These are phyloP conservation scores for Neopipo cinnamomea DNA, from an alignment of 2,113 vertebrate genomes.

Conservation along the genomic window DNA sequence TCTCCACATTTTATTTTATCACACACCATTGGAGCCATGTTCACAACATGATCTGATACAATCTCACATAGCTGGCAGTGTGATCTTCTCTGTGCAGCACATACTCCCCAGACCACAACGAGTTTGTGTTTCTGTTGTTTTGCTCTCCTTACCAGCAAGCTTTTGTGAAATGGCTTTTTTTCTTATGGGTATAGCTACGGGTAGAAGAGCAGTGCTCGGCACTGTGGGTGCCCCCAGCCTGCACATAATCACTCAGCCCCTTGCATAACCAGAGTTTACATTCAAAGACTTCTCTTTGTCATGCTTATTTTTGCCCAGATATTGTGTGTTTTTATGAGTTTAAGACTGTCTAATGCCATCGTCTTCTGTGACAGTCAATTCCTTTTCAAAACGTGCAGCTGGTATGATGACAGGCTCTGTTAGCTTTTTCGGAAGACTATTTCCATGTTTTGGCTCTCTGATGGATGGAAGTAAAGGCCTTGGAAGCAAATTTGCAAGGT, in stretches of 20 bases:
- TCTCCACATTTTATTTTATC: neutral
- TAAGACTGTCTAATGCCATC: neutral
- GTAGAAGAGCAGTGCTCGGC: neutral
- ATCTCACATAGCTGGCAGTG: neutral
- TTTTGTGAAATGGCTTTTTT: neutral
- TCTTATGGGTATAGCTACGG: neutral
- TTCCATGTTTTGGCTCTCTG: neutral
- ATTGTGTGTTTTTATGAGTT: neutral
- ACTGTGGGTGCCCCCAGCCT: neutral
- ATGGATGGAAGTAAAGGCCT: neutral
- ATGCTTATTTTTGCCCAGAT: neutral
- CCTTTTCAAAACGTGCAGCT: neutral
- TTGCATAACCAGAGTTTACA: neutral
- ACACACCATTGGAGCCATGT: rapidly evolving
- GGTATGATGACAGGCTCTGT: neutral
- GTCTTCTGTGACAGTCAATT: neutral
- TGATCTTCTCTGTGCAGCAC: neutral
- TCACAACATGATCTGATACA: neutral
- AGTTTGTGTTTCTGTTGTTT: neutral
- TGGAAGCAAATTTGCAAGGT: neutral
- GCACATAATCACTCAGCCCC: neutral
- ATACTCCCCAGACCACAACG: rapidly evolving
- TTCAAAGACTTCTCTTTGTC: neutral
- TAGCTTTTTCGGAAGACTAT: neutral
- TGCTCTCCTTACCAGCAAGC: neutral